Conservation (phyloP, 2,888 invertebrate species). For the Aethes cnicana region DNA sequence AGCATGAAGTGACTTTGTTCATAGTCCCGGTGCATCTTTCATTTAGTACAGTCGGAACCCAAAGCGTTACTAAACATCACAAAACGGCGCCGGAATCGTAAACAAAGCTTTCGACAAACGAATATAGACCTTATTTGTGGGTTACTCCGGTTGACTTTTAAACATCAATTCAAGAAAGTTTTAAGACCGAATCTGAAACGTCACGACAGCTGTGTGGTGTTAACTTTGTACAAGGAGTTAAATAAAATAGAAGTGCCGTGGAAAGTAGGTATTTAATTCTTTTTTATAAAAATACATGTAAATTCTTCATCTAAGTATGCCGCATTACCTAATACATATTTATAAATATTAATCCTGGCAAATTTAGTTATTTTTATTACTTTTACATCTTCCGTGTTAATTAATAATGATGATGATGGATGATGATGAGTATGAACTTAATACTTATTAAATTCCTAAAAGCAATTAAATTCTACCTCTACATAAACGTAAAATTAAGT, state of each 20-base stretch:
- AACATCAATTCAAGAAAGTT: slow-evolving; percentile 14
- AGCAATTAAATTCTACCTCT: no score
- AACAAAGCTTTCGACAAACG: slow-evolving; percentile 12
- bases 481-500: no score
- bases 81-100: slow-evolving; percentile 26
- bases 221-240: slow-evolving; percentile 22
- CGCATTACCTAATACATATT: no score
- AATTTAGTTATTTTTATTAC: no score
- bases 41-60: slow-evolving; percentile 30
- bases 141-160: slow-evolving; percentile 3
- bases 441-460: no score
- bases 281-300: no score
- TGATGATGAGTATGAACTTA: no score
- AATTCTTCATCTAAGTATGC: no score
- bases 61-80: slow-evolving; percentile 30
- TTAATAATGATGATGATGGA: no score
- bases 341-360: no score
- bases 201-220: slow-evolving; percentile 30
- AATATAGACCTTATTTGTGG: slow-evolving; percentile 7
- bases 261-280: not conserved
- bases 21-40: slow-evolving; percentile 14
- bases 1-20: not conserved
- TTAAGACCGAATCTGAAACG: slow-evolving; percentile 31
- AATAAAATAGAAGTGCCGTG: slow-evolving; percentile 3
- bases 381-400: no score